Evolutionary conservation across 2,888 invertebrate species (phyloP), one percentile per base, ranked within the genome.

Genomic region (Trichacis sp.): DNA sequence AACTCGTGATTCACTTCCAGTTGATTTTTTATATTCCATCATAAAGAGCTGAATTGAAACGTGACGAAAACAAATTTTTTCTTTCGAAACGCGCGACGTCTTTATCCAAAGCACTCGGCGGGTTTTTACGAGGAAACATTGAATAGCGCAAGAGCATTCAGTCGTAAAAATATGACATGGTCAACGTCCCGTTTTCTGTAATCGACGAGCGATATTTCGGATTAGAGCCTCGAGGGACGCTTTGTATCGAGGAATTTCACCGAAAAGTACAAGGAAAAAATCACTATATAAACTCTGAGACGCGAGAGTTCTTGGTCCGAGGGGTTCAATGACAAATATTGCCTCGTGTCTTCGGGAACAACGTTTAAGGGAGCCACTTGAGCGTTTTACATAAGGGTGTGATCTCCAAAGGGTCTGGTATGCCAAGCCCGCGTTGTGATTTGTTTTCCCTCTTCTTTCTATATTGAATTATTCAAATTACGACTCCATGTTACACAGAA

Each of bases 391-490:
- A 80, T 80, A 78, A 80, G 81, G 81, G 80, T 79, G 77, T 72
- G 73, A 74, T 68, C 73, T 61, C 54, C 56, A 71, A 77, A 79
- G 79, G 77, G 77, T 80, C 79, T 76, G 82, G 82, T 81, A 82
- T 82, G 80, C 76, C 71, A 79, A 77, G 77, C 81, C 81, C 79
- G 82, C 79, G 78, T 71, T 72, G 80, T 80, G 82, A 82, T 82
- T 82, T 81, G 80, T 81, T 80, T 79, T 75, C 76, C 73, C 78
- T 74, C 70, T 59, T 66, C 67, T 65, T 71, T 71, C 68, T 67
- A 64, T 40, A 40, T 40, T 40, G 40, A 40, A 40, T 40, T 40
- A 40, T 40, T 15, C 15, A 40, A n/a, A 20, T 29, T 19, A 1
- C n/a, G n/a, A n/a, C 46, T 46, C 5, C 14, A 19, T 1, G 46